Percentiles rank a stretch among this genome's conserved stretches.
Conservation (phyloP, 2,888 invertebrate species). For the Alsophila aescularia region DNA sequence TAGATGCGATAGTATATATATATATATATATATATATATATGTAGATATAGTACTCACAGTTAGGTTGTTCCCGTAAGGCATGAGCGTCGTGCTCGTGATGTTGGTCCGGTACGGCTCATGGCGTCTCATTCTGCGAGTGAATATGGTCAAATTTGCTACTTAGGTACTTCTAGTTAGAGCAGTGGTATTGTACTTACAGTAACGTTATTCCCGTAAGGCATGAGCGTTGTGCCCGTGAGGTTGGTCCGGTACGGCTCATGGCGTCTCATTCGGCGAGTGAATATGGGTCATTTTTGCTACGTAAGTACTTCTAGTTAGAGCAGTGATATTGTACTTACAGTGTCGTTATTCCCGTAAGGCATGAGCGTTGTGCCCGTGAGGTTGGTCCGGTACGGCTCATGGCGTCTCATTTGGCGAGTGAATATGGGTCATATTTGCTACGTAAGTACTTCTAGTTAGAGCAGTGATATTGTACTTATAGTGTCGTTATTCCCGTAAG, state of each 20-base stretch:
- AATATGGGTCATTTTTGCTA: constrained; percentile 35
- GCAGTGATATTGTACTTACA: constrained; percentile 36
- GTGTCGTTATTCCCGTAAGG: constrained; percentile 48
- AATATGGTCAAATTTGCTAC: no score
- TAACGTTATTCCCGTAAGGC: constrained; percentile 48
- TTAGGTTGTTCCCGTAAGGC: constrained; percentile 36
- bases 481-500: constrained; percentile 48
- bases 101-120: neutral
- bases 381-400: constrained; percentile 47
- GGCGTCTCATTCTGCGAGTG: no score
- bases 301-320: no score
- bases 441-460: no score
- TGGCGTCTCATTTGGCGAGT: constrained; percentile 43
- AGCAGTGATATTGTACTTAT: constrained; percentile 35
- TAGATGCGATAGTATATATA: no score
- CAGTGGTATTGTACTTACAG: constrained; percentile 37
- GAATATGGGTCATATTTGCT: constrained; percentile 36
- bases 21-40: no score
- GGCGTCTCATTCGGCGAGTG: constrained; percentile 42
- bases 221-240: constrained; percentile 38
- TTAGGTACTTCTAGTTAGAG: neutral
- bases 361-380: constrained; percentile 37
- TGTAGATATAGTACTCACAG: constrained; percentile 42
- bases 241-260: constrained; percentile 46
- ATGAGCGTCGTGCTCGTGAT: neutral